Percentiles rank a stretch among this genome's conserved stretches.
These are phyloP conservation scores for Paramormyrops kingsleyae DNA, from an alignment of 2,113 vertebrate species.

Conservation along the genomic window DNA sequence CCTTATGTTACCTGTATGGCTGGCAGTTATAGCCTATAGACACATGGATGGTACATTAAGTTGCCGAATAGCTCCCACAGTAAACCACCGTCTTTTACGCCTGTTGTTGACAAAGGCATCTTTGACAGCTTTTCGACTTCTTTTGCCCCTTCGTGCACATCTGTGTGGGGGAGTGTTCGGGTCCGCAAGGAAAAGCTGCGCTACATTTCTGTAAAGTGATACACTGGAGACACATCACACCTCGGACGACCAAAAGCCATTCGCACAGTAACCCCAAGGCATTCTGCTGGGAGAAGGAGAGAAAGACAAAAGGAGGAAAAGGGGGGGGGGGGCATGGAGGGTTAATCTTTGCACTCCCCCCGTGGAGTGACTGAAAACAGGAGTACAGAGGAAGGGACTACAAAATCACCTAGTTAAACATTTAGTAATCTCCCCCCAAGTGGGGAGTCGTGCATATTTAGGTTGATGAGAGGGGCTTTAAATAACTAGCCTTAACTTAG, in stretches of 20 bases:
- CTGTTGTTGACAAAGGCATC: background rate
- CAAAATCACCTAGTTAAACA: conserved; percentile 6
- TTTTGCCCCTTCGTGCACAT: background rate
- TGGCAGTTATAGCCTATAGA: background rate
- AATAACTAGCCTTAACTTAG: background rate
- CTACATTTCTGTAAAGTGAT: background rate
- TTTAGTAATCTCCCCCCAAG: background rate
- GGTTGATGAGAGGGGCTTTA: background rate
- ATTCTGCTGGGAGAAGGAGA: background rate
- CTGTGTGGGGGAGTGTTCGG: background rate
- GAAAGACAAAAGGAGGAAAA: background rate
- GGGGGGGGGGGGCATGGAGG: conserved; percentile 11
- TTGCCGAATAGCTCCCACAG: background rate
- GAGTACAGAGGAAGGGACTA: conserved; percentile 33
- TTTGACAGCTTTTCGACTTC: background rate
- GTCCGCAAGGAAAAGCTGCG: background rate
- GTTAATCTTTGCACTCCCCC: conserved; percentile 12
- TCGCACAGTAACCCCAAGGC: background rate
- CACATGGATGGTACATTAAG: background rate
- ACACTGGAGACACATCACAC: background rate
- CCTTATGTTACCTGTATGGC: background rate
- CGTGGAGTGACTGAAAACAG: conserved; percentile 30
- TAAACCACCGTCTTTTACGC: background rate
- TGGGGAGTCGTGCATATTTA: background rate
- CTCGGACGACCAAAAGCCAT: background rate